These are phyloP conservation scores for Melanerpes aurifrons DNA, from an alignment of 2,113 vertebrate species.

Conservation along the genomic window DNA sequence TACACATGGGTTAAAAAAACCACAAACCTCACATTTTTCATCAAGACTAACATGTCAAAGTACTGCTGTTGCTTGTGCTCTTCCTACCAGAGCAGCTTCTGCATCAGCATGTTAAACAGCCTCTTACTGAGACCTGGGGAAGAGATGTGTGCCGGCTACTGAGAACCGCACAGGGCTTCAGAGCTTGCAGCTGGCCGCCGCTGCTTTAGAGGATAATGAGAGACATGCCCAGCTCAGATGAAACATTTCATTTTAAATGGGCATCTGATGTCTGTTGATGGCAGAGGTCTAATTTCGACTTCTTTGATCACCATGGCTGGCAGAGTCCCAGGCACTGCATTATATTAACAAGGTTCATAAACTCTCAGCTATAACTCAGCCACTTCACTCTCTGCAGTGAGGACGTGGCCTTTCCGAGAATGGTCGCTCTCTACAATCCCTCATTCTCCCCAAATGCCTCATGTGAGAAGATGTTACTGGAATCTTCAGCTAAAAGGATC, in stretches of 20 bases:
- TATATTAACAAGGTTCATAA: constrained; percentile 70
- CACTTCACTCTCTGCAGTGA: constrained; percentile 62
- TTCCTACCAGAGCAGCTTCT: neutral
- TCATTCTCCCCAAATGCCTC: constrained; percentile 17
- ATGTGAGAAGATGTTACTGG: constrained; percentile 34
- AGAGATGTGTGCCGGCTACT: neutral
- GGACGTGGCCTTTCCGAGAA: constrained; percentile 62
- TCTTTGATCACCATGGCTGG: constrained; percentile 44
- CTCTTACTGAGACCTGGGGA: neutral
- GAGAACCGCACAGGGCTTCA: neutral
- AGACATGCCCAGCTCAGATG: neutral
- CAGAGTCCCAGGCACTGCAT: constrained; percentile 49
- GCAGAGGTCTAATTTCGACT: constrained; percentile 64
- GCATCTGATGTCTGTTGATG: constrained; percentile 22
- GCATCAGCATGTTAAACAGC: neutral
- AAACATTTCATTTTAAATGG: constrained; percentile 52
- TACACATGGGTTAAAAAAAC: neutral
- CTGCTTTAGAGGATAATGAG: constrained; percentile 31
- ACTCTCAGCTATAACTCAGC: constrained; percentile 64
- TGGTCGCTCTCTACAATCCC: neutral
- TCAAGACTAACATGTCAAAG: neutral
- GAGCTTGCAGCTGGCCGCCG: constrained; percentile 6
- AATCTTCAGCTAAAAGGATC: constrained; percentile 33
- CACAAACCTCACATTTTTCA: neutral
- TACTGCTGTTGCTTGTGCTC: neutral